A percentile compares a stretch with the other conserved stretches of the same genome.
Conservation (phyloP, 2,797 vertebrate genomes). For the Muscicapa comitata region DNA sequence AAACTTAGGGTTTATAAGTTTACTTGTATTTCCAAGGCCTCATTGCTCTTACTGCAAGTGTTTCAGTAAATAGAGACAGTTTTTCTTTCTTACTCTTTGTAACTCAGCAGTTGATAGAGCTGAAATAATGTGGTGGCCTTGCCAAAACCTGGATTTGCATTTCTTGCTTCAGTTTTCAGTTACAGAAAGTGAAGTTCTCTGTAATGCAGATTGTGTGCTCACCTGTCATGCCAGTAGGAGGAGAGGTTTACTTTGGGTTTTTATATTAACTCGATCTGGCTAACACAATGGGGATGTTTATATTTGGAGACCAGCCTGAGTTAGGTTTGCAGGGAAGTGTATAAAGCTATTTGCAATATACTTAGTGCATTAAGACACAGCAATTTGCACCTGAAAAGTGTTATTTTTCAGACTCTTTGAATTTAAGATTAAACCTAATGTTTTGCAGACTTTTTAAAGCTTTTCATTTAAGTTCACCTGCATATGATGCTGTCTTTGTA, state of each 20-base stretch:
- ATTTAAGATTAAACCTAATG: background rate
- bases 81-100: background rate
- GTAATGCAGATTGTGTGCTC: background rate
- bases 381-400: background rate
- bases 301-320: background rate
- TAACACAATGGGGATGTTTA: background rate
- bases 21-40: background rate
- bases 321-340: background rate
- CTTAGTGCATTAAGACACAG: background rate
- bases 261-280: background rate
- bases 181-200: background rate
- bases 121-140: background rate
- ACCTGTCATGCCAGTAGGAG: background rate
- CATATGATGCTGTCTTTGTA: fast-evolving
- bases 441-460: background rate
- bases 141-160: background rate
- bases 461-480: background rate
- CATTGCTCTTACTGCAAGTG: background rate
- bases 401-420: background rate
- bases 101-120: background rate
- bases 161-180: background rate
- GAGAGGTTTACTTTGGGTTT: background rate
- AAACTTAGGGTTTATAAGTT: background rate
- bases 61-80: background rate
- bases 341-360: background rate